Evolutionary conservation across 2,888 invertebrate genomes (phyloP), one percentile per base, ranked within the genome.

Genomic region (Noctua pronuba): DNA sequence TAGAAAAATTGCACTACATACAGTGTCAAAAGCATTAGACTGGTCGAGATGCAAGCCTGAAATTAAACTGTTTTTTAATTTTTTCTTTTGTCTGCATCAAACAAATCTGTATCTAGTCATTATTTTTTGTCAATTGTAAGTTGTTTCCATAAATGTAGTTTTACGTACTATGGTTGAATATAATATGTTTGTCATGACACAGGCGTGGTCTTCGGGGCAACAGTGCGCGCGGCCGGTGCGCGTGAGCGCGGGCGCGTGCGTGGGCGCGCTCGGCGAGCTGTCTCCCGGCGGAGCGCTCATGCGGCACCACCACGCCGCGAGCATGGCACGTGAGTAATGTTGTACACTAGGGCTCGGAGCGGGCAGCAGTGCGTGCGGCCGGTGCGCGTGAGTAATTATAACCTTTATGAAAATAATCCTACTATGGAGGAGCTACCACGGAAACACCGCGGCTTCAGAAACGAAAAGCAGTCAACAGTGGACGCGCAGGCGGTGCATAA

Each of bases 221-320:
- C 97, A 97, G 85, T 97, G 97, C 83, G 95, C 96, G 41, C 97
- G 98, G 81, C 97, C 98, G 86, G 96, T 97, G 73, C 95, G 98
- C 11, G 97, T 98, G 67, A 97, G 97, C 88, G 98, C 98, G 24
- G 98, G 98, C 75, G 98, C 98, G 2, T 99, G 99, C 3, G 98
- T 99, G 49, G 98, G 98, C 88, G 99, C 98, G 74, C 95, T 99
- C 10, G 98, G 98, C 8, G 99, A 99, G 95, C 97, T 99, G 52
- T 98, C 98, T 85, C 99, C 99, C 1, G 99, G 99, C 75, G 99
- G 99, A 38, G 98, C 98, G 46, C 97, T 99, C 55, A 99, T 99
- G 99, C 97, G 99, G 86, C 98, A 98, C 60, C 98, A 98, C 92
- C 98, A 98, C 91, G 98, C 98, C 90, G 98, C 98, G 85, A 98